Conservation (phyloP, 2,113 vertebrate genomes). For the Myrmecophaga tridactyla region DNA sequence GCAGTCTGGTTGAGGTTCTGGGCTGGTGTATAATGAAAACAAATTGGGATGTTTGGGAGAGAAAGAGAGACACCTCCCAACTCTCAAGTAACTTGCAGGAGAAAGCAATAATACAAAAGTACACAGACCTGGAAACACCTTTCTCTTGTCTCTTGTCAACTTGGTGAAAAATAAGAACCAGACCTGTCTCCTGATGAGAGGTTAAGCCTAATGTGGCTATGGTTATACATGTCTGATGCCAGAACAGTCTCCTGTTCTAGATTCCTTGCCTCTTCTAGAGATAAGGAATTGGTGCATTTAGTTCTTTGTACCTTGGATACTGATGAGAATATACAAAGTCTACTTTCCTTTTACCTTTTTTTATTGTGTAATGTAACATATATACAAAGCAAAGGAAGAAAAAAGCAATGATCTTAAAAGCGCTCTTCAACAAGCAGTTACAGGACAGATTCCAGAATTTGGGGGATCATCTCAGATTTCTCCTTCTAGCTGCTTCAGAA, state of each 20-base stretch:
- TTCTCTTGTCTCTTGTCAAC: not conserved
- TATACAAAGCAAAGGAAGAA: no score
- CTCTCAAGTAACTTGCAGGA: not conserved
- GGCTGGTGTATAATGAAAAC: conserved; percentile 53
- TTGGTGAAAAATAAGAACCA: not conserved
- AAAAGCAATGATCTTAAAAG: no score
- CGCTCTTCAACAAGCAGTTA: no score
- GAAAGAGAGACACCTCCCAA: not conserved
- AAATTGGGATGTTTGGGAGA: conserved; percentile 24
- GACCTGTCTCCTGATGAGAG: not conserved
- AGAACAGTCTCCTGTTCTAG: not conserved
- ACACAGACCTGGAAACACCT: not conserved
- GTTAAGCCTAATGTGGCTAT: no score
- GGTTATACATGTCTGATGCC: not conserved
- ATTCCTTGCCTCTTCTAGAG: not conserved
- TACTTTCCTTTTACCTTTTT: no score
- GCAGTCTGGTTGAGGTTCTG: not conserved
- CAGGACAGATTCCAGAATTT: no score
- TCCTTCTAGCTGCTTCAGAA: no score
- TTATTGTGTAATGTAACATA: no score
- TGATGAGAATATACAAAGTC: no score
- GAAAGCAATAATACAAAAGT: conserved; percentile 20
- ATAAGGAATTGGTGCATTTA: not conserved
- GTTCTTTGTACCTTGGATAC: not conserved
- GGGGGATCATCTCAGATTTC: no score